Base-by-base conservation (phyloP, 2,797 vertebrate species). In the Chromis chromis region DNA sequence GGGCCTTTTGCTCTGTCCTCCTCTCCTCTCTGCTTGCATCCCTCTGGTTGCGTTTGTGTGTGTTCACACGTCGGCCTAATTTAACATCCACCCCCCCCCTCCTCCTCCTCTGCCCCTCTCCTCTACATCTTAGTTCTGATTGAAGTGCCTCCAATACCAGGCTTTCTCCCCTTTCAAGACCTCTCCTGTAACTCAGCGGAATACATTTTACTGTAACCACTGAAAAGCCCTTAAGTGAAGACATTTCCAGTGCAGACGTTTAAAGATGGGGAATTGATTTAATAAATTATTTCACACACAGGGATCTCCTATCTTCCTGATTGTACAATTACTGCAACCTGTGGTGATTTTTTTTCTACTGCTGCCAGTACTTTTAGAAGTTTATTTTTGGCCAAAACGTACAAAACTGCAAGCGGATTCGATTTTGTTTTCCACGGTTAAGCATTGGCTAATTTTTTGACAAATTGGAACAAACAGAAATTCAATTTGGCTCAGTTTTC, bases 81-180 rank as follows among this genome's bases (percentile, higher is more conserved):
- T 76, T 60, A 70, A 46, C 40, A 57, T 36, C 54, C 24, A 17
- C 56, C 36, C 19, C 40, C 31, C n/a, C 14, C 14, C 55, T 25
- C 36, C 19, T 36, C 31, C n/a, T 40, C 14, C 55, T 25, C 68
- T 36, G 1, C 46, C 11, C 2, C 39, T 44, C 44, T 71, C 62
- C 56, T 73, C 57, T 48, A 24, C 50, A 21, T 82, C 57, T 81
- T 82, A 76, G 33, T 44, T 78, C 56, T 83, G 79, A 90, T 80
- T 89, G 70, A 88, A 93, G 86, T 72, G 65, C 28, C 81, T 87
- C 65, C 61, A 68, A 65, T 65, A 59, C 19, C 28, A 6, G 53
- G 21, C 6, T 67, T 52, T 70, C n/a, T 19, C 28, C 40, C 13
- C 2, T 55, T 58, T 85, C n/a, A 59, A 86, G 61, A 81, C 84